Base-by-base conservation (phyloP, 1,140 invertebrate species). In the Goniozus legneri region DNA sequence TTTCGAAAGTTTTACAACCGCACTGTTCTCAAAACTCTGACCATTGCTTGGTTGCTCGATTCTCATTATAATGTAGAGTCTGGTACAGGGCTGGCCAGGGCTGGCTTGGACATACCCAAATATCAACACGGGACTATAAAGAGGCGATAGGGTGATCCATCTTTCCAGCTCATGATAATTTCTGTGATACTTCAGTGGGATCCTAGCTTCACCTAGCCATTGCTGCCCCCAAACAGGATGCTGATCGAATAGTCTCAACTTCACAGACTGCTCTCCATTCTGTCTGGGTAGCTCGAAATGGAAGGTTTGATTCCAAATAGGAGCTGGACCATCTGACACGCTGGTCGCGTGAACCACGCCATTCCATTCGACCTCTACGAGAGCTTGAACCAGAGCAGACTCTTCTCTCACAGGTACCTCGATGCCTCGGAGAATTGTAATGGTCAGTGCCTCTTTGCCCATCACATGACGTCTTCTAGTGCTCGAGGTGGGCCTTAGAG, bases 221-320 rank as follows among this genome's bases (percentile, higher is more conserved):
- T 76, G 73, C 3, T 65, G 50, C 27, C 74, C 74, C 72, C 74
- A 76, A 3, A 71, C 57, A 6, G 74, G 74, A 52, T 76, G 74
- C 7, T 72, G 68, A 50, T 76, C 74, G 15, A 64, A 76, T 0
- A 76, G 46, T 8, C 72, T 58, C 6, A 76, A 38, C 22, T 70
- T 74, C 1, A 76, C 52, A 14, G 3, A n/a, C 2, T 67, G 50
- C 41, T 72, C 61, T 1, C 52, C 56, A 24, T 50, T 65, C 7
- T 56, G 52, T 30, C 56, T 58, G 1, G 70, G 67, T 6, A 71
- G 44, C 16, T 68, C 67, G 21, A 77, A 74, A 1, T 67, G 56
- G 15, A 75, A 42, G 1, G 72, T 74, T 39, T 75, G 65, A 4
- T 77, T 73, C 74, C 73, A 75, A 15, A 77, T 46, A 3, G 74